Evolutionary conservation across 2,888 invertebrate genomes (phyloP).

Genomic region (Thyatira batis): DNA sequence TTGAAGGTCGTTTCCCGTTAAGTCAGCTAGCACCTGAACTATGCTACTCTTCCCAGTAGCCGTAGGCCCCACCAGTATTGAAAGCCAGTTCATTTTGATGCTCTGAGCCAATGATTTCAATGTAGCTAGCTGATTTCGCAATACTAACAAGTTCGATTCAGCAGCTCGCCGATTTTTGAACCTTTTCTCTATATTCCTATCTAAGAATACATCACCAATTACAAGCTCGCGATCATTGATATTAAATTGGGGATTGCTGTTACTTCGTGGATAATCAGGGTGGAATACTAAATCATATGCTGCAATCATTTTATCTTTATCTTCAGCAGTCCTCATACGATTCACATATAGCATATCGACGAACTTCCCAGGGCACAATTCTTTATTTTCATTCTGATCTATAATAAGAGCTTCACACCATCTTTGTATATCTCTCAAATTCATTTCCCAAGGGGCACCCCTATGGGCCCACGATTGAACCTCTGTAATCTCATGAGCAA

Average conservation of each 20-base stretch:
- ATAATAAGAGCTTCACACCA: conserved; percentile 92
- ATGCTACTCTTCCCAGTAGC: conserved; percentile 91
- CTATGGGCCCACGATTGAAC: conserved; percentile 87
- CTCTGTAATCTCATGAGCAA: conserved; percentile 84
- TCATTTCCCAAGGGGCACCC: conserved; percentile 98
- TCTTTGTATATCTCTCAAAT: conserved; percentile 95
- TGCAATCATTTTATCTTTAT: conserved; percentile 86
- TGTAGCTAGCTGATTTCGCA: conserved; percentile 83
- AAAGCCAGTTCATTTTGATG: conserved; percentile 95
- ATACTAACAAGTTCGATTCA: conserved; percentile 69
- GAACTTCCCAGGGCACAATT: conserved; percentile 81
- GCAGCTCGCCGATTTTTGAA: conserved; percentile 58
- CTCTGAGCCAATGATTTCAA: conserved; percentile 93
- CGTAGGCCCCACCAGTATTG: conserved; percentile 91
- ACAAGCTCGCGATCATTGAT: conserved; percentile 82
- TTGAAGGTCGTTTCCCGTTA: conserved; percentile 88
- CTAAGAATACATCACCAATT: conserved; percentile 84
- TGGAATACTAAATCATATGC: conserved; percentile 75
- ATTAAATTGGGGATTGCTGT: conserved; percentile 80
- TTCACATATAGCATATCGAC: conserved; percentile 92
- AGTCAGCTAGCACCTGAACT: conserved; percentile 88
- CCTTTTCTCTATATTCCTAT: conserved; percentile 63
- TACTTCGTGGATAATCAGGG: conserved; percentile 73
- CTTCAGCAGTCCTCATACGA: conserved; percentile 91
- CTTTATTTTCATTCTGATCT: conserved; percentile 46